Percentiles rank a stretch among this genome's conserved stretches.
phyloP scores from a whole-genome alignment of 1,140 invertebrate species.

The Sminthurinus signatus region DNA sequence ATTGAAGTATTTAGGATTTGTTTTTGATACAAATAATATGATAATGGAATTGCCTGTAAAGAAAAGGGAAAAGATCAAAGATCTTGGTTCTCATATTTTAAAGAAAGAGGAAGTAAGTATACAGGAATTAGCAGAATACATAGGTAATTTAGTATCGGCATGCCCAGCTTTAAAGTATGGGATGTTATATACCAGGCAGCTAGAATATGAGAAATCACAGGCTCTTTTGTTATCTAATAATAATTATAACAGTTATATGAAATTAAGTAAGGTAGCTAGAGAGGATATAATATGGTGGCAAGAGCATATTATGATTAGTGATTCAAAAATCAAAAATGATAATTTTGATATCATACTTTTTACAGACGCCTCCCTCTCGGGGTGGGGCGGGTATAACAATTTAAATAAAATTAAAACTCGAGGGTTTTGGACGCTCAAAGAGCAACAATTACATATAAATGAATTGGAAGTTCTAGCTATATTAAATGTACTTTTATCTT shows the following conservation, averaged over 20 bases:
- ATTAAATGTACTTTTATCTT: too few relatives aligned
- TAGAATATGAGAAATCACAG: background rate
- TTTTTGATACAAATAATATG: background rate
- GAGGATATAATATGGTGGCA: too few relatives aligned
- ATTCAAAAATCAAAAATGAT: too few relatives aligned
- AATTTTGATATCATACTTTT: background rate
- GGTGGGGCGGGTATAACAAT: background rate
- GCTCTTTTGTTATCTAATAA: too few relatives aligned
- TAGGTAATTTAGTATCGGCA: background rate
- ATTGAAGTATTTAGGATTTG: background rate
- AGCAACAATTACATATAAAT: too few relatives aligned
- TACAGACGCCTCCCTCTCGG: background rate
- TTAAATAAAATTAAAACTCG: background rate
- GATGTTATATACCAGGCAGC: background rate
- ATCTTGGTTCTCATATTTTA: too few relatives aligned
- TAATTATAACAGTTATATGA: too few relatives aligned
- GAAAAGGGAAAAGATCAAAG: background rate
- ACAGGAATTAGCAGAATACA: background rate
- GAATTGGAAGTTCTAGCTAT: too few relatives aligned
- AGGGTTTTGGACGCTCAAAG: background rate
- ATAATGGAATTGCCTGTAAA: background rate
- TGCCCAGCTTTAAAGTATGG: background rate
- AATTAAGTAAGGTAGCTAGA: too few relatives aligned
- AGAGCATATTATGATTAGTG: too few relatives aligned
- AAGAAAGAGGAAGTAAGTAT: too few relatives aligned